Evolutionary conservation across 2,113 vertebrate species (phyloP), one percentile per base, ranked within the genome.

Genomic region (Peromyscus californicus): DNA sequence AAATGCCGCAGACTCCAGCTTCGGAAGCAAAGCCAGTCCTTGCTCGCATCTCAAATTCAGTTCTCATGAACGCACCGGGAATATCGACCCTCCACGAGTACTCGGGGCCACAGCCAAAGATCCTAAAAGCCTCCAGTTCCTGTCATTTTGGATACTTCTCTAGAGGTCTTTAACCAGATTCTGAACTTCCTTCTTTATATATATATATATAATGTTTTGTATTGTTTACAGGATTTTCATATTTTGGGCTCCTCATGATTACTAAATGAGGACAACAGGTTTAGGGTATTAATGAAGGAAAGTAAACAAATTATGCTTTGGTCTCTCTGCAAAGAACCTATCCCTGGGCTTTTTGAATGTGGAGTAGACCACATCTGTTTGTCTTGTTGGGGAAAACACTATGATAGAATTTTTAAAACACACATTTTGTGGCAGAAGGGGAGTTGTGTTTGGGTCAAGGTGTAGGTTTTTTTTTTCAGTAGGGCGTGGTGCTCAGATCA

Each of bases 201-300:
- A 65, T 65, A 65, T 63, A 22, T 63, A 63, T 63, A 61, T 61
- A 39, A 90, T 33, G 39, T 29, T 96, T 90, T 95, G 31, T 67
- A 22, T 65, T 93, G 93, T 90, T 90, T 63, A 59, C 87, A 96
- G 36, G 10, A 87, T 72, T 75, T 93, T 92, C 83, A 7, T 65
- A n/a, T 31, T 90, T 95, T 80, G 85, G 7, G 57, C 86, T 95
- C 31, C 54, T 89, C 69, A n/a, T 24, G 54, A 72, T 76, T 72
- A 85, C 70, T 89, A 82, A 89, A 91, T n/a, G 24, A 74, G n/a
- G 72, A 78, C 59, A 67, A 67, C 61, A n/a, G 13, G 45, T 72
- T 89, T 61, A 48, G 51, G 90, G 75, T 92, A 92, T 82, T 63
- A 59, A 78, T 51, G 59, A 92, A 84, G 85, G 61, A 72, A 95